phyloP scores from a whole-genome alignment of 92 coral and sea anemone species.

The Nematostella vectensis region DNA sequence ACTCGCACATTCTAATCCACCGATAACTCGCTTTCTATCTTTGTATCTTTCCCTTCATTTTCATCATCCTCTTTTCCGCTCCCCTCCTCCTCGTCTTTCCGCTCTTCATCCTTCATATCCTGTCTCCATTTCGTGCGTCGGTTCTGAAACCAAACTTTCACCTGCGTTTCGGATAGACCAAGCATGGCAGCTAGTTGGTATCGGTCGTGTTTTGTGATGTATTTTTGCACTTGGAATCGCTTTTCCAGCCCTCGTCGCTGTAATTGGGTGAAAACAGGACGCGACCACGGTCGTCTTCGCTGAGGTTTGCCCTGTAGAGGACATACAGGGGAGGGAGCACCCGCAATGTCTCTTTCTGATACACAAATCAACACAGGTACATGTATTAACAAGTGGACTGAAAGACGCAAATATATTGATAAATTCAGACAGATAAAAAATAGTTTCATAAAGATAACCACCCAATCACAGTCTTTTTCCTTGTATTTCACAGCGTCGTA shows the following conservation, averaged over 20 bases:
- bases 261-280: conserved; percentile 90
- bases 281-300: conserved; percentile 54
- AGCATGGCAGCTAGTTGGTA: conserved; percentile 85
- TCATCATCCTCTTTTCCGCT: conserved; percentile 9
- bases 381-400: too few relatives aligned
- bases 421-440: too few relatives aligned
- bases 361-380: too few relatives aligned
- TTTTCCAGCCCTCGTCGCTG: conserved; percentile 90
- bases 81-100: conserved; percentile 10
- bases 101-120: conserved; percentile 21
- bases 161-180: conserved; percentile 88
- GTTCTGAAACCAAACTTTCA: conserved; percentile 98
- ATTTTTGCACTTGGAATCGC: conserved; percentile 78
- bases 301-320: conserved; percentile 27
- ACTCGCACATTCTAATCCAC: not conserved
- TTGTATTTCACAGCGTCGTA: too few relatives aligned
- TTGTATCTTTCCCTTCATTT: not conserved
- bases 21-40: not conserved
- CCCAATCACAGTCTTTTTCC: too few relatives aligned
- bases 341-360: too few relatives aligned
- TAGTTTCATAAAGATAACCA: too few relatives aligned
- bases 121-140: conserved; percentile 90
- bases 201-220: conserved; percentile 87
- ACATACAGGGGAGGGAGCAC: too few relatives aligned
- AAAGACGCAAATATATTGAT: too few relatives aligned